Evolutionary conservation across 2,113 vertebrate genomes (phyloP), one percentile per base, ranked within the genome.

Genomic region (Uropsilus gracilis): DNA sequence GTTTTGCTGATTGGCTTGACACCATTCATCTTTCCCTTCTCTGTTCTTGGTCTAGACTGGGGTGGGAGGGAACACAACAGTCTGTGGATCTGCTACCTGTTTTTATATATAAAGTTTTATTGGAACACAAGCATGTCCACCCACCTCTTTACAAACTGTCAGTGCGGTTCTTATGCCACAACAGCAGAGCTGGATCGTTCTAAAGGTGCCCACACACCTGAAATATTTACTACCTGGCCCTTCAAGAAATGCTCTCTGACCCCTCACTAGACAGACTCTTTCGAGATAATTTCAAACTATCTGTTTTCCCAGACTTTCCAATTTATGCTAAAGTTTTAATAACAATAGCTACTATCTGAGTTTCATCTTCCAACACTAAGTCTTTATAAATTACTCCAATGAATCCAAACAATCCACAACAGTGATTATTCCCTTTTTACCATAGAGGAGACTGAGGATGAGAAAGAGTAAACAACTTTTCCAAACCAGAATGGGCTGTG

Each of bases 81-180:
- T 68, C 55, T 59, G 13, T 7, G 39, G 57, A 44, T 57, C 64
- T 16, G 9, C 17, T 32, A n/a, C 2, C 2, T 84, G 72, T 20
- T 95, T 93, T 44, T 20, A 59, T 59, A 39, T 66, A 77, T 59
- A 84, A 83, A 77, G 48, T 66, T 76, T 71, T 80, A 59, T 11
- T 81, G 61, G 46, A 42, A 68, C 32, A 64, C 30, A 72, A 14
- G n/a, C 78, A 18, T 48, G 22, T 34, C 53, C 4, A 28, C 32
- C 53, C 7, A n/a, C 32, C 37, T 48, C 76, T 80, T 61, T 26
- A 83, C 28, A 61, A 39, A 87, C 5, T 24, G 24, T 55, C 42
- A 20, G 0, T 3, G 42, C n/a, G 64, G 61, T 20, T 50, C 85
- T 89, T 61, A 44, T 0, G 14, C 69, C 61, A 26, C 13, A 24